Percentiles rank a stretch among this genome's conserved stretches.
Conservation (phyloP, 2,888 invertebrate genomes). For the Leptinotarsa tumamoca region DNA sequence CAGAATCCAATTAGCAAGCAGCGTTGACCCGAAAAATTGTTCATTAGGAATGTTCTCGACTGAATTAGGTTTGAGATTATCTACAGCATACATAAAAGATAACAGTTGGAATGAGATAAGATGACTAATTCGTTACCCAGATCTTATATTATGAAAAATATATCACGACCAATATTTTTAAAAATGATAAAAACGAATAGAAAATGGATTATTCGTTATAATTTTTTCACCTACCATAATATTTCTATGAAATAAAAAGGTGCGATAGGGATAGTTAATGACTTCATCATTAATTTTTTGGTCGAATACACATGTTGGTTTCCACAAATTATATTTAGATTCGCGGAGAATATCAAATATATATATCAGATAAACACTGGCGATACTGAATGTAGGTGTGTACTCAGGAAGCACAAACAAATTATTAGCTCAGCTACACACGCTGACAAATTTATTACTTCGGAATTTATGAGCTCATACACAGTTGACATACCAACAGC, state of each 20-base stretch:
- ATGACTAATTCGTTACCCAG: too few species aligned
- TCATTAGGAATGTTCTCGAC: too few species aligned
- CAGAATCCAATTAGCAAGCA: too few species aligned
- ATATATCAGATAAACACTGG: constrained; percentile 8
- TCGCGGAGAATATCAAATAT: constrained; percentile 18
- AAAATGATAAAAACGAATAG: neutral
- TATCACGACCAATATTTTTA: neutral
- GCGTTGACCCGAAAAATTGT: too few species aligned
- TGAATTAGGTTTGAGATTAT: too few species aligned
- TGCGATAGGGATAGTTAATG: constrained; percentile 11
- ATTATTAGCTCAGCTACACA: constrained; percentile 10
- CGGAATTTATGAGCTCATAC: neutral
- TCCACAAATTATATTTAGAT: constrained; percentile 22
- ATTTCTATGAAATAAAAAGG: neutral
- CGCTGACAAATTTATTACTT: constrained; percentile 2
- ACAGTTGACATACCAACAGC: neutral
- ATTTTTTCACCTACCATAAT: neutral
- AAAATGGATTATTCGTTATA: neutral
- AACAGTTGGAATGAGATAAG: too few species aligned
- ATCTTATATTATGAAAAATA: too few species aligned
- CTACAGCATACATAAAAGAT: too few species aligned
- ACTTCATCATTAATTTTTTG: constrained; percentile 15
- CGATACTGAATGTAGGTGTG: neutral
- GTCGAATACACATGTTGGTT: constrained; percentile 17
- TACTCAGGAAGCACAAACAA: constrained; percentile 11